Evolutionary conservation across 1,140 invertebrate genomes (phyloP), one percentile per base, ranked within the genome.

Genomic region (Mesaphorura yosii): DNA sequence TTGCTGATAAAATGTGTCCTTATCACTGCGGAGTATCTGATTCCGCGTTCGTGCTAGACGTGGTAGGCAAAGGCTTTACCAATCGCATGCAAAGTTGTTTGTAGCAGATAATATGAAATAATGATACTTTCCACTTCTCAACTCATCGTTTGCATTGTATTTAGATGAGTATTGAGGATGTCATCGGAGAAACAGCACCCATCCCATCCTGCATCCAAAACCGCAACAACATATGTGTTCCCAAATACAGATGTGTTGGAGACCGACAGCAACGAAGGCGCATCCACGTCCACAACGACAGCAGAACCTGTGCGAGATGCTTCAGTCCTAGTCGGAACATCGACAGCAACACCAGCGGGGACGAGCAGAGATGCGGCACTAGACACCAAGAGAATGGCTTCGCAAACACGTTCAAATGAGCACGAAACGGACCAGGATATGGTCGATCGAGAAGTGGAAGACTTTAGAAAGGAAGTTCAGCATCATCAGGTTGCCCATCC

Each of bases 101-200:
- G 31, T 34, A 34, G 31, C n/a, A 34, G 10, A 10, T 34, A 34
- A 34, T 34, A 34, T n/a, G 31, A 10, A 34, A 10, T 34, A 34
- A 34, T 34, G 10, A n/a, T 34, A 10, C 10, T 10, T 34, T 10
- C n/a, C 31, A n/a, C 31, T n/a, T 51, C 31, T 48, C 15, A 48
- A 22, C 28, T 37, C 23, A 28, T 20, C 6, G 15, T 47, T 58
- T 53, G 27, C 39, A 25, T 46, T 51, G 15, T 37, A 14, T 42
- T n/a, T 42, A 60, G 58, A 60, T 60, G 58, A 50, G 37, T 53
- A 29, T 57, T 57, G 58, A 56, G 45, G 38, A 60, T 60, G 58
- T 56, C 58, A 42, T 53, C 58, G 26, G 34, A 52, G 46, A 48
- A 49, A 42, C 54, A 55, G 56, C 54, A 54, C 28, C 51, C 45